Conservation (phyloP, 2,888 invertebrate genomes). For the Epistrophe eligans region DNA sequence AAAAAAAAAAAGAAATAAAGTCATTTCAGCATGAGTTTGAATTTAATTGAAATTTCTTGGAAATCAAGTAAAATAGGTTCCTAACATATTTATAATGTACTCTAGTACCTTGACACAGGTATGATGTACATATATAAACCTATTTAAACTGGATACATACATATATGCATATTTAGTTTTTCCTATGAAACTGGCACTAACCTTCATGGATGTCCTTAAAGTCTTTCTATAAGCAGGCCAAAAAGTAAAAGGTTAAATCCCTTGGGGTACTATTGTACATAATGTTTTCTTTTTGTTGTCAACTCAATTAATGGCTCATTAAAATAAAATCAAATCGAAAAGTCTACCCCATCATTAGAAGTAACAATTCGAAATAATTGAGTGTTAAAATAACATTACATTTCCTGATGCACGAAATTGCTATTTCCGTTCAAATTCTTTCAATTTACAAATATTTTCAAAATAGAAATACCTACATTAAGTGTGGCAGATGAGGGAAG, state of each 20-base stretch:
- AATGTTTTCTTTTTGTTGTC: not conserved
- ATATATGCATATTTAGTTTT: too few species aligned
- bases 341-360: not conserved
- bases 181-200: not conserved
- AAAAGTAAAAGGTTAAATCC: too few species aligned
- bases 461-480: too few species aligned
- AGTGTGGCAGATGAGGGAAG: too few species aligned
- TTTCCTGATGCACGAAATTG: constrained; percentile 21
- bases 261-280: not conserved
- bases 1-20: not conserved
- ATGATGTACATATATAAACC: too few species aligned
- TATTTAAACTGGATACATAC: too few species aligned
- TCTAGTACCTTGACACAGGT: too few species aligned
- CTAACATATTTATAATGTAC: too few species aligned
- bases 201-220: not conserved
- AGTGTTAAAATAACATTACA: constrained; percentile 28
- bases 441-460: not conserved
- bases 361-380: not conserved
- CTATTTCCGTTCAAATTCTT: constrained; percentile 11
- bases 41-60: not conserved
- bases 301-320: not conserved
- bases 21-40: not conserved
- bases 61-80: too few species aligned
- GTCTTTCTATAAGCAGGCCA: too few species aligned
- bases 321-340: not conserved